Evolutionary conservation across 2,113 vertebrate genomes (phyloP).

Genomic region (Oxygymnocypris stewartii): DNA sequence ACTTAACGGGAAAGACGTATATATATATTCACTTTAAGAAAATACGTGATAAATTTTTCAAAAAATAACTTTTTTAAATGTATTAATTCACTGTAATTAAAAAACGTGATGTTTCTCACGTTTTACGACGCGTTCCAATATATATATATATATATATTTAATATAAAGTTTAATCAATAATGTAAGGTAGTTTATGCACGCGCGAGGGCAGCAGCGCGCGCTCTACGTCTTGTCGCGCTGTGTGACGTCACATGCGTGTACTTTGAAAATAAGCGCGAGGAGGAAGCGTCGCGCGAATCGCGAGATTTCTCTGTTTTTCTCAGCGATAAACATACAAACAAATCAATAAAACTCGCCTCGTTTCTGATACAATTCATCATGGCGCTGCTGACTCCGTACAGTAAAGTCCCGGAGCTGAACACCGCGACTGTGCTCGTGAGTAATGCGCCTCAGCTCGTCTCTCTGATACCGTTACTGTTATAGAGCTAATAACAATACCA

Average conservation of each 20-base stretch:
- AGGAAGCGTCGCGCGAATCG: background rate
- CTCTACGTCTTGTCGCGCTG: background rate
- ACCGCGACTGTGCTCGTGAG: conserved; percentile 75
- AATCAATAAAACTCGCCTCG: too few species aligned
- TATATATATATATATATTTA: too few species aligned
- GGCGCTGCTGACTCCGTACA: conserved; percentile 72
- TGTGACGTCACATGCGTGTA: conserved; percentile 23
- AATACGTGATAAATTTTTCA: too few species aligned
- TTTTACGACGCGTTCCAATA: too few species aligned
- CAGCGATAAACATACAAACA: background rate
- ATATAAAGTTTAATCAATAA: too few species aligned
- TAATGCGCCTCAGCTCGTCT: background rate
- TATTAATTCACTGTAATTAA: too few species aligned
- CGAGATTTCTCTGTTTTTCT: background rate
- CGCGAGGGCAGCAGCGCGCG: background rate
- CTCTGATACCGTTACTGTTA: background rate
- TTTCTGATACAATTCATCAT: conserved; percentile 31
- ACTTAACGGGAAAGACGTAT: too few species aligned
- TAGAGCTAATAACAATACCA: background rate
- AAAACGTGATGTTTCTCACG: background rate
- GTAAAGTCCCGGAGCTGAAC: conserved; percentile 69
- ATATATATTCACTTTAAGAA: too few species aligned
- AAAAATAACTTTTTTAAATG: too few species aligned
- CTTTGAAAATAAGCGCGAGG: conserved; percentile 49
- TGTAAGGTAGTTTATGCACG: background rate